These are phyloP conservation scores for Myotis daubentonii DNA, from an alignment of 2,797 vertebrate species.

Conservation along the genomic window DNA sequence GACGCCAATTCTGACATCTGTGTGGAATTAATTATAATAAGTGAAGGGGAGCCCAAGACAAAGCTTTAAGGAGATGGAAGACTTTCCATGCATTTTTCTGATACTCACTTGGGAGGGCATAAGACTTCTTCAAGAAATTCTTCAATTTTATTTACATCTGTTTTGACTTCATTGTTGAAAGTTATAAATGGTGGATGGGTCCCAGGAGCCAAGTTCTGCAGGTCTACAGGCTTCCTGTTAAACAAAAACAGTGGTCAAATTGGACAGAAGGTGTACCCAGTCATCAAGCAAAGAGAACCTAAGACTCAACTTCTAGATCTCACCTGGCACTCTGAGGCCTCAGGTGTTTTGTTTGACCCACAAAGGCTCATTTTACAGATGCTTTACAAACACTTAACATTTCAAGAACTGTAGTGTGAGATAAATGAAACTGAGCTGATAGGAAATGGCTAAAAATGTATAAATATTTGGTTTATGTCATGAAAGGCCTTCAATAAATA, in stretches of 20 bases:
- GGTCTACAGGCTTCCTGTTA: slow-evolving; percentile 96
- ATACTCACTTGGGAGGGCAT: slow-evolving; percentile 96
- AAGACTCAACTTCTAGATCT: background rate
- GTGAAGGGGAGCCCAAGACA: background rate
- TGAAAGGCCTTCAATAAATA: slow-evolving; percentile 44
- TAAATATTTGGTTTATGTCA: slow-evolving; percentile 10
- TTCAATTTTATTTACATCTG: slow-evolving; percentile 99
- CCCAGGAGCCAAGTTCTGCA: slow-evolving; percentile 98
- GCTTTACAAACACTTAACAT: background rate
- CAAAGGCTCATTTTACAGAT: slow-evolving; percentile 24
- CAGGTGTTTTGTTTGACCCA: background rate
- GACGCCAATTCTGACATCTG: background rate
- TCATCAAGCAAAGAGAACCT: background rate
- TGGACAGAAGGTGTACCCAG: background rate
- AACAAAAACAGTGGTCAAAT: slow-evolving; percentile 65
- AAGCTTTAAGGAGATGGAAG: background rate
- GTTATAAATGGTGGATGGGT: slow-evolving; percentile 99
- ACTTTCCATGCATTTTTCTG: background rate
- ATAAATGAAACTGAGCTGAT: background rate
- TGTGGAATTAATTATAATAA: background rate
- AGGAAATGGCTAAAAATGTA: background rate
- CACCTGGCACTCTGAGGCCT: background rate
- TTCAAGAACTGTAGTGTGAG: background rate
- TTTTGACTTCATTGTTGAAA: slow-evolving; percentile 97
- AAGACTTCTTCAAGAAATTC: slow-evolving; percentile 98